Evolutionary conservation across 2,888 invertebrate species (phyloP).

Genomic region (Himalopsyche tibetana): DNA sequence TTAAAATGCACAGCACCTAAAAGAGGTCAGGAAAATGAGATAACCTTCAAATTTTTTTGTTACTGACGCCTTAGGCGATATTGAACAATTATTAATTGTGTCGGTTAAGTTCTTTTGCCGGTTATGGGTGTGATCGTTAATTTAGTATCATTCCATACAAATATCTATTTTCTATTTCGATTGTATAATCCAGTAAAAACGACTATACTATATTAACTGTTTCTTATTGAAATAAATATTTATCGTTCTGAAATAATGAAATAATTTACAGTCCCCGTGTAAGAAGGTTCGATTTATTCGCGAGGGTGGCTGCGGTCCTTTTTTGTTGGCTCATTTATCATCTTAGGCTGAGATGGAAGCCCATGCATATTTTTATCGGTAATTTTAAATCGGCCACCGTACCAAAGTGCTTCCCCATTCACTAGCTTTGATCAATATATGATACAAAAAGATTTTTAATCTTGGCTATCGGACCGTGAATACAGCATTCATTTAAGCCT

Average conservation of each 20-base stretch:
- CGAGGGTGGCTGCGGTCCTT: constrained; percentile 5
- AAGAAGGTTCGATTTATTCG: background rate
- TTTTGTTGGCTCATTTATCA: constrained; percentile 41
- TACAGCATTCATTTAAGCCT: constrained; percentile 3
- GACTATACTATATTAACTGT: too few relatives aligned
- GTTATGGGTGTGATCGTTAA: too few relatives aligned
- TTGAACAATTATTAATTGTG: too few relatives aligned
- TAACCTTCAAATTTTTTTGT: too few relatives aligned
- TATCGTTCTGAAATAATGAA: background rate
- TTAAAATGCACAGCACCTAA: too few relatives aligned
- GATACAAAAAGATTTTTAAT: constrained; percentile 23
- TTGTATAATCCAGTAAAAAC: too few relatives aligned
- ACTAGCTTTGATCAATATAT: constrained; percentile 11
- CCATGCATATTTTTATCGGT: constrained; percentile 42
- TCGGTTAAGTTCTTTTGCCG: too few relatives aligned
- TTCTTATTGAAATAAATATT: too few relatives aligned
- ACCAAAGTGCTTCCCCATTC: constrained; percentile 37
- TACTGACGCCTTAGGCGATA: too few relatives aligned
- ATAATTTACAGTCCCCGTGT: background rate
- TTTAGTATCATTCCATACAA: too few relatives aligned
- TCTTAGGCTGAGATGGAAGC: constrained; percentile 23
- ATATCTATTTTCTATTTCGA: too few relatives aligned
- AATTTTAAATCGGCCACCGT: constrained; percentile 43
- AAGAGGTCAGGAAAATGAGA: too few relatives aligned
- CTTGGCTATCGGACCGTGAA: background rate